Evolutionary conservation across 2,113 vertebrate species (phyloP), one percentile per base, ranked within the genome.

Genomic region (Syngnathoides biaculeatus): DNA sequence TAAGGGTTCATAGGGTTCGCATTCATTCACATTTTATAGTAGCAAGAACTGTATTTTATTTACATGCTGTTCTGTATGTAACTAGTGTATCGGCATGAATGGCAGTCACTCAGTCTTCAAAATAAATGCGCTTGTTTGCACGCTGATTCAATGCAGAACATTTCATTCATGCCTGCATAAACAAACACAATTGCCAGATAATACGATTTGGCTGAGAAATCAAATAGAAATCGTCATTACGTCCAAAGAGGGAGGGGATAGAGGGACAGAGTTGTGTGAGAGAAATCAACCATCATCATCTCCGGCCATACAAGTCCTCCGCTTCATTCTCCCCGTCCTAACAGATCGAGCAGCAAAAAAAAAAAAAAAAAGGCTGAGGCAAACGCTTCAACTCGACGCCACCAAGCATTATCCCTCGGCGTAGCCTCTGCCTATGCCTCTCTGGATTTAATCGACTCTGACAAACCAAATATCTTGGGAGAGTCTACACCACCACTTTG

Each of bases 391-490:
- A 75, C 56, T 82, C 76, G 66, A 67, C 47, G 70, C 75, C 79
- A 81, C 79, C 76, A 79, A 72, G 78, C 81, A 80, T 85, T 80
- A 79, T 72, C 50, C 75, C 65, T 64, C 80, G 85, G 80, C 72
- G 83, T n/a, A n/a, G n/a, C n/a, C n/a, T 78, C 82, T 82, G 71
- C 81, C 82, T 68, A 79, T 67, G 81, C 79, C 75, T 85, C 70
- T 60, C 62, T 83, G 82, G 75, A 17, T 82, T 72, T 88, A 86
- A 88, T 90, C 82, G 83, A 53, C 81, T 80, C 73, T 77, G 87
- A 88, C 87, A 90, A 80, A 85, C 70, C 72, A 73, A 84, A 85
- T 74, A 80, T 84, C 85, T 87, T 84, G 69, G 58, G 82, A 81
- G 85, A 83, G 58, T 82, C 85, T 67, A 69, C 14, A 64, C 80